Evolutionary conservation across 2,113 vertebrate genomes (phyloP).

Genomic region (Cottus gobio): DNA sequence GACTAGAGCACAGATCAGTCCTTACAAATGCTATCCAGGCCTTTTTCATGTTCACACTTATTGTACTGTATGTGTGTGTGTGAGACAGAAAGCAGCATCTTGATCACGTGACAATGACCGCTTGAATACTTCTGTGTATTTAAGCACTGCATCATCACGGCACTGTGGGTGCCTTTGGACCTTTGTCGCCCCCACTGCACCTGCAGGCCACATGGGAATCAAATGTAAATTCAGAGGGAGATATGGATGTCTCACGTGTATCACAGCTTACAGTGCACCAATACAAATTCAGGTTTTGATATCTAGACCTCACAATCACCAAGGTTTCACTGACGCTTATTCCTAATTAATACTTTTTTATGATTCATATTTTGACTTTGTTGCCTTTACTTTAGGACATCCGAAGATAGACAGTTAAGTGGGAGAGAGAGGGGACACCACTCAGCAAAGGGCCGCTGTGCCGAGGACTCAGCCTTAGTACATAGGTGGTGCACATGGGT

Average conservation of each 20-base stretch:
- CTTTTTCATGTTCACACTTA: not conserved
- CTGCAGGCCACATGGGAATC: slow-evolving; percentile 7
- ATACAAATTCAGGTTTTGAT: too few relatives aligned
- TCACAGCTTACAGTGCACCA: too few relatives aligned
- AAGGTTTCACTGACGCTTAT: not conserved
- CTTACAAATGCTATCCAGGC: slow-evolving; percentile 17
- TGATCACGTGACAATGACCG: not conserved
- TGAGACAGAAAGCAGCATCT: not conserved
- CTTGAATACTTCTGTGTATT: not conserved
- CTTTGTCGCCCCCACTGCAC: not conserved
- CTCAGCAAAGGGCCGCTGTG: too few relatives aligned
- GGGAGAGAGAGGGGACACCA: too few relatives aligned
- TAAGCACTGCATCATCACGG: not conserved
- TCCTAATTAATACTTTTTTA: not conserved
- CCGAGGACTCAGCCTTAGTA: too few relatives aligned
- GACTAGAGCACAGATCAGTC: slow-evolving; percentile 28
- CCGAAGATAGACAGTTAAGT: too few relatives aligned
- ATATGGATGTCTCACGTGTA: too few relatives aligned
- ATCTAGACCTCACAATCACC: not conserved
- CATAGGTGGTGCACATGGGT: too few relatives aligned
- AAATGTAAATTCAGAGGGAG: not conserved
- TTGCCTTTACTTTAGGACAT: too few relatives aligned
- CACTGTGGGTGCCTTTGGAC: slow-evolving; percentile 5
- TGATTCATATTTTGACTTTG: too few relatives aligned
- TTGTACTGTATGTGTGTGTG: not conserved